phyloP scores from a whole-genome alignment of 2,113 vertebrate genomes.

The Oncorhynchus tshawytscha region DNA sequence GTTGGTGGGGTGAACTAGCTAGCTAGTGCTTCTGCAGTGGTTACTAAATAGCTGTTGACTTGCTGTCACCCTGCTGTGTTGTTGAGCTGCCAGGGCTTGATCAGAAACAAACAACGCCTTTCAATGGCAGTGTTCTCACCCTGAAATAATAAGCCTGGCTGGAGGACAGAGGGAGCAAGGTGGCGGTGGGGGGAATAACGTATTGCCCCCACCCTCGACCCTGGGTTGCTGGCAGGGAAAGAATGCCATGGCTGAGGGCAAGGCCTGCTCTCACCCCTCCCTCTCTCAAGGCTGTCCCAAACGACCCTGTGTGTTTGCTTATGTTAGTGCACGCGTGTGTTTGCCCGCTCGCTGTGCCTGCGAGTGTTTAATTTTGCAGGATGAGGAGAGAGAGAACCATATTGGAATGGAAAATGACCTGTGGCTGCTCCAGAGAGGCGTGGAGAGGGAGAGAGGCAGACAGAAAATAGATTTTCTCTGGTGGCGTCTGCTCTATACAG shows the following conservation, averaged over 20 bases:
- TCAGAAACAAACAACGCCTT: constrained; percentile 70
- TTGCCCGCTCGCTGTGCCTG: constrained; percentile 21
- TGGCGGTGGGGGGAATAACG: constrained; percentile 13
- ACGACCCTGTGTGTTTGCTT: constrained; percentile 44
- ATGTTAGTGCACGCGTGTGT: constrained; percentile 7
- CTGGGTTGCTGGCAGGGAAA: constrained; percentile 63
- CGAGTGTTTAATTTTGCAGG: constrained; percentile 54
- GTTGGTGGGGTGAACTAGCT: too few species aligned
- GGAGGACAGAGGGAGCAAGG: constrained; percentile 34
- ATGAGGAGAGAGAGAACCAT: constrained; percentile 55
- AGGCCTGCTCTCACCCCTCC: constrained; percentile 55
- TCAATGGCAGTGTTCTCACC: constrained; percentile 67
- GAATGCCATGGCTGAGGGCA: constrained; percentile 69
- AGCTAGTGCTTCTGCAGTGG: too few species aligned
- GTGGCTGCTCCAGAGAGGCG: constrained; percentile 45
- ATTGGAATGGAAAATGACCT: constrained; percentile 69
- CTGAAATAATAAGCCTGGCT: constrained; percentile 69
- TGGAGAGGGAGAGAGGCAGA: constrained; percentile 44
- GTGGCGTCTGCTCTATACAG: constrained; percentile 54
- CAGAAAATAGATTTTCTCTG: constrained; percentile 59
- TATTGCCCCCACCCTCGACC: constrained; percentile 58
- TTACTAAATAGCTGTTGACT: too few species aligned
- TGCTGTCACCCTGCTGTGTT: constrained; percentile 50
- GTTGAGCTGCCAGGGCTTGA: constrained; percentile 62
- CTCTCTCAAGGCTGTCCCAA: constrained; percentile 61